phyloP scores from a whole-genome alignment of 2,113 vertebrate species.

The Lagopus leucura region DNA sequence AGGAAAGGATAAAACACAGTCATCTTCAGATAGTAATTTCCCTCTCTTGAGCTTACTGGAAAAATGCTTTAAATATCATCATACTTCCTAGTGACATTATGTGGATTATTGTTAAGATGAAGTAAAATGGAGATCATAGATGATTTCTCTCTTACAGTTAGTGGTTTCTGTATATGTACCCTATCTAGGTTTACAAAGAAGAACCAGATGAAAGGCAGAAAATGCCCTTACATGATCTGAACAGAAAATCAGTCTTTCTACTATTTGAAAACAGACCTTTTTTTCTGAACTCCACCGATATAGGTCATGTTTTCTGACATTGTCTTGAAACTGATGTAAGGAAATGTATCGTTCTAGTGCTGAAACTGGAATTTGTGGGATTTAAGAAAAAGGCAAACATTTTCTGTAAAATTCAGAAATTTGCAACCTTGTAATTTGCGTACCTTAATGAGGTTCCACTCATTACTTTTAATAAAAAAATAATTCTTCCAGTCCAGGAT shows the following conservation, averaged over 20 bases:
- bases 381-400: background rate
- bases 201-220: constrained; percentile 26
- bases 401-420: background rate
- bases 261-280: background rate
- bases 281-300: background rate
- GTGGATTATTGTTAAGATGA: background rate
- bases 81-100: background rate
- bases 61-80: constrained; percentile 14
- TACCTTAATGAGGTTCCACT: background rate
- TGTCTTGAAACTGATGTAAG: background rate
- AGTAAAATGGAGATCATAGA: background rate
- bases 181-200: constrained; percentile 37
- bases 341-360: background rate
- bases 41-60: background rate
- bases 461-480: background rate
- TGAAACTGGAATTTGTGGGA: background rate
- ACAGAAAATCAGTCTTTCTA: background rate
- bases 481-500: no score
- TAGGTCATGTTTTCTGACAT: background rate
- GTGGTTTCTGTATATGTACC: background rate
- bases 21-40: constrained; percentile 34
- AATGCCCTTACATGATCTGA: background rate
- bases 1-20: background rate
- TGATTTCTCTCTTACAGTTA: background rate
- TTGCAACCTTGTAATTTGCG: background rate